These are phyloP conservation scores for Drosophila truncata DNA, from an alignment of 1,140 invertebrate genomes.

Conservation along the genomic window DNA sequence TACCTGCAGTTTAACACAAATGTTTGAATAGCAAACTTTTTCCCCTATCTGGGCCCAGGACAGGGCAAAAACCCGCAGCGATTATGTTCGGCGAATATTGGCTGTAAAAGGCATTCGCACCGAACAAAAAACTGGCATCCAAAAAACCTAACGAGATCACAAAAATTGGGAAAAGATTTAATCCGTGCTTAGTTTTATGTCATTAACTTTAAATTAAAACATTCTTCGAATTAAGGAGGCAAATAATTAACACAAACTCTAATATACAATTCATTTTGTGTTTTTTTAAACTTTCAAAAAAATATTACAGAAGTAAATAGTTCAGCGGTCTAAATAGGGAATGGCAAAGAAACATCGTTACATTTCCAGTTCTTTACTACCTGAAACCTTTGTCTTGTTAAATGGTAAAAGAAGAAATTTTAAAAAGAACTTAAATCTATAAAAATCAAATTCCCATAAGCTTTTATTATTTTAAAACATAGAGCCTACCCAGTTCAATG, in stretches of 20 bases:
- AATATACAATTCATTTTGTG: no score
- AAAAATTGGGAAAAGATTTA: neutral
- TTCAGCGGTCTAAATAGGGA: no score
- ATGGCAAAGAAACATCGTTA: no score
- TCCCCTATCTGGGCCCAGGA: constrained; percentile 16
- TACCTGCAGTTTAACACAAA: constrained; percentile 77
- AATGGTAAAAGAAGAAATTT: no score
- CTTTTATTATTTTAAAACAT: neutral
- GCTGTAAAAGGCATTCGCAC: constrained; percentile 7
- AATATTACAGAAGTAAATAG: no score
- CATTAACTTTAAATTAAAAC: neutral
- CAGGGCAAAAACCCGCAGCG: constrained; percentile 17
- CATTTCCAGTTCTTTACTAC: neutral
- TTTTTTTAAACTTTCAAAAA: no score
- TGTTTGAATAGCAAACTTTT: constrained; percentile 71
- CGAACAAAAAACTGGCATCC: neutral
- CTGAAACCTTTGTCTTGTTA: no score
- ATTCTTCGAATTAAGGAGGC: no score
- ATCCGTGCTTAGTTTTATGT: no score
- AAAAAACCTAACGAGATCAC: no score
- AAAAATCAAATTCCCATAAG: rapidly evolving
- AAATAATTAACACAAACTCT: no score
- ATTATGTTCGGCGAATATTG: constrained; percentile 36
- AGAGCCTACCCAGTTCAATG: neutral
- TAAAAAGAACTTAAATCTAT: neutral